phyloP scores from a whole-genome alignment of 2,113 vertebrate species.

The Pseudopipra pipra region DNA sequence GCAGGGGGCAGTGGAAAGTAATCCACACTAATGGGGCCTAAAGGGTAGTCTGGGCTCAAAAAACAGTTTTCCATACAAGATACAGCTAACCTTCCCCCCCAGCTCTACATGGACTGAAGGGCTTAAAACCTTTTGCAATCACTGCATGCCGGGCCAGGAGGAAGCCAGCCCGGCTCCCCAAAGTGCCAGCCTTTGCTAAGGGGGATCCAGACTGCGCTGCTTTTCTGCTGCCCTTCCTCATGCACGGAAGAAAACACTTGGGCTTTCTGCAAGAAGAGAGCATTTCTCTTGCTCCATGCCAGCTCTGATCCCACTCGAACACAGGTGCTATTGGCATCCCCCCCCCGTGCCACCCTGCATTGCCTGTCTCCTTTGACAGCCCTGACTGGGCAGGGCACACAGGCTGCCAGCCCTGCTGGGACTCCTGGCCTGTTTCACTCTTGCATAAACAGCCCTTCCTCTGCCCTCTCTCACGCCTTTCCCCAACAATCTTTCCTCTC shows the following conservation, averaged over 20 bases:
- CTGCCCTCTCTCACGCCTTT: background rate
- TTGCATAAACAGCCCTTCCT: rapidly evolving
- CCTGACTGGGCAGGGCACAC: rapidly evolving
- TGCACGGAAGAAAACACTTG: rapidly evolving
- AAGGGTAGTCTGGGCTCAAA: background rate
- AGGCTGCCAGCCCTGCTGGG: rapidly evolving
- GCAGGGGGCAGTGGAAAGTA: rapidly evolving
- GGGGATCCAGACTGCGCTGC: rapidly evolving
- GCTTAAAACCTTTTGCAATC: background rate
- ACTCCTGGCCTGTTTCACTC: background rate
- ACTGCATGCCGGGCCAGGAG: background rate
- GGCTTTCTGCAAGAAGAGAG: background rate
- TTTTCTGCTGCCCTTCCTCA: background rate
- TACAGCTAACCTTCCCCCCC: background rate
- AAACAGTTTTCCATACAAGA: background rate
- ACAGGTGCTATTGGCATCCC: rapidly evolving
- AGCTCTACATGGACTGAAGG: rapidly evolving
- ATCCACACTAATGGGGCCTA: rapidly evolving
- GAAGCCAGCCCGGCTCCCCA: background rate
- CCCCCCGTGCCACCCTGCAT: rapidly evolving
- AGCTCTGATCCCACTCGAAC: background rate
- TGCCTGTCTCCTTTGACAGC: background rate
- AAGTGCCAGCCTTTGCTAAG: background rate
- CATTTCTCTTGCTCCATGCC: background rate
- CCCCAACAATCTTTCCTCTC: background rate